A percentile compares a stretch with the other conserved stretches of the same genome.
Evolutionary conservation across 2,113 vertebrate genomes (phyloP).

Genomic region (Saguinus midas): DNA sequence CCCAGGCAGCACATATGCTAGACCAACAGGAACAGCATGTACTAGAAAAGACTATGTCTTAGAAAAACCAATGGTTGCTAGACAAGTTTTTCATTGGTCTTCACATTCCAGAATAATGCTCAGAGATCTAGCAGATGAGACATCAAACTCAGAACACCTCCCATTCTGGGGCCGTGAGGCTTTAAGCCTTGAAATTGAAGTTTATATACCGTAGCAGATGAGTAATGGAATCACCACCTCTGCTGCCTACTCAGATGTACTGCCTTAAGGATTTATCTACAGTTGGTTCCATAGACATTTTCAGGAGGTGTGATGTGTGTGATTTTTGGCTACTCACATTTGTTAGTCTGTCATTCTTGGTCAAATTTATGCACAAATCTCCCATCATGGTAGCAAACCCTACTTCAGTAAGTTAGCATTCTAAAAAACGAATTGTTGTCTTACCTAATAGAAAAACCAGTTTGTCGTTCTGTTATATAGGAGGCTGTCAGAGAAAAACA

Average conservation of each 20-base stretch:
- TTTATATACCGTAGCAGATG: not conserved
- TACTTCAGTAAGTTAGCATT: not conserved
- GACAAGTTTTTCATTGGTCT: not conserved
- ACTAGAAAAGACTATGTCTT: not conserved
- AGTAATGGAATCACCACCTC: not conserved
- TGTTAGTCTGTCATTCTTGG: not conserved
- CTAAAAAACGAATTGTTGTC: not conserved
- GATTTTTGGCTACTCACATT: not conserved
- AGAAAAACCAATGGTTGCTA: not conserved
- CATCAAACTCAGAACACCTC: not conserved
- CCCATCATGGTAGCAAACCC: not conserved
- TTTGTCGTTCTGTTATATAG: not conserved
- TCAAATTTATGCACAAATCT: not conserved
- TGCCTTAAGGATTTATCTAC: not conserved
- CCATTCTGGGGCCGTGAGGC: not conserved
- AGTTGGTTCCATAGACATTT: not conserved
- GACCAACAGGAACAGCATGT: not conserved
- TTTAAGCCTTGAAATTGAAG: not conserved
- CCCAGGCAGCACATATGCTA: not conserved
- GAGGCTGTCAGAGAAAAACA: not conserved
- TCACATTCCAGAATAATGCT: not conserved
- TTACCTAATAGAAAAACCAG: not conserved
- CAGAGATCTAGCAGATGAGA: not conserved
- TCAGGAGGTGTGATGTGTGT: not conserved
- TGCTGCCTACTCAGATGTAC: not conserved